These are phyloP conservation scores for Zaprionus africanus DNA, from an alignment of 1,140 invertebrate species.

Conservation along the genomic window DNA sequence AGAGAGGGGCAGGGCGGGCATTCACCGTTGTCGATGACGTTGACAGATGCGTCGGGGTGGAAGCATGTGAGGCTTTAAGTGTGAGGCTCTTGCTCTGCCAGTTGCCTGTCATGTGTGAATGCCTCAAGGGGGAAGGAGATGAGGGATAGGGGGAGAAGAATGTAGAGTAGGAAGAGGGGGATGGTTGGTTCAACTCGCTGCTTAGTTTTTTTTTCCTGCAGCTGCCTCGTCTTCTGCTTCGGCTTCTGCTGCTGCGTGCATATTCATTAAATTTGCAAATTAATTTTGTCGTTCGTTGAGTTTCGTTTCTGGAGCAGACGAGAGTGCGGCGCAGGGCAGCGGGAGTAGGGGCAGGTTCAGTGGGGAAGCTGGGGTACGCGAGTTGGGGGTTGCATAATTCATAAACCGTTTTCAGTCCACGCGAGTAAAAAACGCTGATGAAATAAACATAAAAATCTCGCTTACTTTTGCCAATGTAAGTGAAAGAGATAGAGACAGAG, in stretches of 20 bases:
- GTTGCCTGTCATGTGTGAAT: conserved; percentile 57
- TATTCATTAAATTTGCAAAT: conserved; percentile 77
- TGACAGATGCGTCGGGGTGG: conserved; percentile 58
- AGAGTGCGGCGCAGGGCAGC: conserved; percentile 35
- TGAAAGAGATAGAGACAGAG: conserved; percentile 6
- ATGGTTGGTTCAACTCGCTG: conserved; percentile 31
- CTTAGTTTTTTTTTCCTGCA: conserved; percentile 26
- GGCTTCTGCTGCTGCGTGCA: conserved; percentile 15
- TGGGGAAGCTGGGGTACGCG: conserved; percentile 3
- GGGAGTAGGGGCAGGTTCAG: not conserved
- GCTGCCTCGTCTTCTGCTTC: conserved; percentile 3
- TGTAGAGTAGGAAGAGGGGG: not conserved
- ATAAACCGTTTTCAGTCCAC: conserved; percentile 45
- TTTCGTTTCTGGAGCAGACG: conserved; percentile 69
- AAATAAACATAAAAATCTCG: conserved; percentile 29
- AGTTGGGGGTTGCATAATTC: conserved; percentile 56
- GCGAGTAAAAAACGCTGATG: conserved; percentile 28
- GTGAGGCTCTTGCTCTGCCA: conserved; percentile 19
- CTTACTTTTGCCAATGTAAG: conserved; percentile 8
- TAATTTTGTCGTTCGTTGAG: conserved; percentile 77
- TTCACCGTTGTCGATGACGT: conserved; percentile 46
- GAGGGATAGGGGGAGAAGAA: too few species aligned
- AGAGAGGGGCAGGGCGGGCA: not conserved
- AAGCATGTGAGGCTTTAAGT: not conserved
- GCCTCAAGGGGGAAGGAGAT: conserved; percentile 3